These are phyloP conservation scores for Drosophila monieri DNA, from an alignment of 2,888 invertebrate species.

Conservation along the genomic window DNA sequence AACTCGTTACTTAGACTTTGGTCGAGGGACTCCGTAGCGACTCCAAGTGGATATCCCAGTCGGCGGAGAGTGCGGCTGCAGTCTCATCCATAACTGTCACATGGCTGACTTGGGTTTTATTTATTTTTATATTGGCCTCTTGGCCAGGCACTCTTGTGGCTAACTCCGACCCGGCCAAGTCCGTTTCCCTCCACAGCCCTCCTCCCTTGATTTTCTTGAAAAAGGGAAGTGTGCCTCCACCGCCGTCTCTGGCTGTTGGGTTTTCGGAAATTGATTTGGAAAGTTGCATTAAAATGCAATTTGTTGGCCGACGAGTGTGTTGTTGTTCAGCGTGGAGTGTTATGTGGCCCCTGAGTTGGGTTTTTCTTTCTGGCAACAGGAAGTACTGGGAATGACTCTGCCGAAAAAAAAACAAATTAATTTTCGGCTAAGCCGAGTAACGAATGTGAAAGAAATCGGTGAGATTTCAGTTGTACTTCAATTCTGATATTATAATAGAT, in stretches of 20 bases:
- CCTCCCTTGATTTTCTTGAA: constrained; percentile 7
- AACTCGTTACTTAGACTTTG: constrained; percentile 65
- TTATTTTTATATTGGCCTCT: constrained; percentile 49
- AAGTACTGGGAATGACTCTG: constrained; percentile 27
- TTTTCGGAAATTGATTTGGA: constrained; percentile 71
- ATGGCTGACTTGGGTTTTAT: constrained; percentile 64
- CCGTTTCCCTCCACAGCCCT: neutral
- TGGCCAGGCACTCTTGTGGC: constrained; percentile 37
- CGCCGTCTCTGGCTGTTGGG: constrained; percentile 18
- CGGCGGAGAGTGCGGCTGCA: constrained; percentile 35
- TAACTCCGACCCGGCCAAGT: constrained; percentile 15
- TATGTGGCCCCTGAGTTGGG: no score
- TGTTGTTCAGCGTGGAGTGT: constrained; percentile 7
- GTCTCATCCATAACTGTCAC: constrained; percentile 75
- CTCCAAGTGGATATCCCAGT: constrained; percentile 13
- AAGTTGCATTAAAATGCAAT: constrained; percentile 80
- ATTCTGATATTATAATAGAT: neutral
- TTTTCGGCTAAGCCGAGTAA: constrained; percentile 20
- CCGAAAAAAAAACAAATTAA: constrained; percentile 22
- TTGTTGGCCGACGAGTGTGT: constrained; percentile 46
- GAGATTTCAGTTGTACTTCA: neutral
- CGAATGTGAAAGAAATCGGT: constrained; percentile 25
- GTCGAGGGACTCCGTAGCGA: neutral
- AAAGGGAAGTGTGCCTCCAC: constrained; percentile 41
- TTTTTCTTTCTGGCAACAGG: constrained; percentile 14